A percentile compares a stretch with the other conserved stretches of the same genome.
These are phyloP conservation scores for Apodemus sylvaticus DNA, from an alignment of 2,113 vertebrate species.

Conservation along the genomic window DNA sequence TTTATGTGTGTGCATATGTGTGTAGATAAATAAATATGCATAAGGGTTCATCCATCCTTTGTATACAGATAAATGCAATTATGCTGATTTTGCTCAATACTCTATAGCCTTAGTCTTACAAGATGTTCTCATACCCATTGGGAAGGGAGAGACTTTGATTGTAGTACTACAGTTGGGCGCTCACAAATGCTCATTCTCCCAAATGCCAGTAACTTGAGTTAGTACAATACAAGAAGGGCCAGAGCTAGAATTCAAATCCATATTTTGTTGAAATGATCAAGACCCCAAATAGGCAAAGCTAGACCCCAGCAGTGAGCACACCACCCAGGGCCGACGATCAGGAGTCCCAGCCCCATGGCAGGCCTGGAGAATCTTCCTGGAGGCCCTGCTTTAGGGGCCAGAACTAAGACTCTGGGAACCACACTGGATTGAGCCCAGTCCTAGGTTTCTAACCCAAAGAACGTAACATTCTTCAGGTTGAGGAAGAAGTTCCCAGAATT, in stretches of 20 bases:
- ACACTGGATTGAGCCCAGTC: background rate
- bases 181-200: background rate
- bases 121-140: background rate
- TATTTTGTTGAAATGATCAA: constrained; percentile 18
- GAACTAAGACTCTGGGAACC: background rate
- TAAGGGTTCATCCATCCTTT: background rate
- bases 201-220: constrained; percentile 2
- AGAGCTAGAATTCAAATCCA: constrained; percentile 6
- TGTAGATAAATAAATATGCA: too few species aligned
- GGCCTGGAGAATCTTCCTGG: background rate
- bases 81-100: background rate
- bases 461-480: constrained; percentile 24
- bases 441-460: constrained; percentile 35
- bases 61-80: background rate
- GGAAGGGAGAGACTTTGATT: background rate
- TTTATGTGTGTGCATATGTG: background rate
- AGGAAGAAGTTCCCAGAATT: constrained; percentile 46
- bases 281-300: background rate
- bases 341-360: background rate
- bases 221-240: background rate
- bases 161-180: background rate
- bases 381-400: background rate
- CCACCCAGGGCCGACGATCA: background rate
- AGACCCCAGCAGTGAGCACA: background rate
- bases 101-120: background rate